Percentiles rank a stretch among this genome's conserved stretches.
Evolutionary conservation across 2,797 vertebrate species (phyloP).

Genomic region (Vespertilio murinus): DNA sequence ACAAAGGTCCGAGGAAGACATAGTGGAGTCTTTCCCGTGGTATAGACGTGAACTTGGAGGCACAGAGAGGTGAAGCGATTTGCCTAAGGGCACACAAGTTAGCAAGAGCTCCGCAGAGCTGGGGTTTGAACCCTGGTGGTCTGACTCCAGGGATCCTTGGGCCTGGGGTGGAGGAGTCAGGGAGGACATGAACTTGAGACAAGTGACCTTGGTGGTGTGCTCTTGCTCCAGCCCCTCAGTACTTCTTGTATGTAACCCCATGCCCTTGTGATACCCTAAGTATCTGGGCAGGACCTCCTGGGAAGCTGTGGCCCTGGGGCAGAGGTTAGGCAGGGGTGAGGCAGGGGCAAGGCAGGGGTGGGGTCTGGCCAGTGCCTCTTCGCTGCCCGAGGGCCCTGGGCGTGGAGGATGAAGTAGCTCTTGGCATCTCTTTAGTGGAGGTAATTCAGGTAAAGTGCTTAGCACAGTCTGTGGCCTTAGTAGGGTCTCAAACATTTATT

Average conservation of each 20-base stretch:
- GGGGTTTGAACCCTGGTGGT: neutral
- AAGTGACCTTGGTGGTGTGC: neutral
- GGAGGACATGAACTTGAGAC: neutral
- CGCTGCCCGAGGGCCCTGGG: neutral
- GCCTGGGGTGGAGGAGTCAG: neutral
- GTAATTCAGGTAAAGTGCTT: slow-evolving; percentile 17
- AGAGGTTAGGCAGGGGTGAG: neutral
- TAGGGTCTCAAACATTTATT: neutral
- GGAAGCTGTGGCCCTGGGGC: neutral
- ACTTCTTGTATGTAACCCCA: neutral
- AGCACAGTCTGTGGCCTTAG: slow-evolving; percentile 21
- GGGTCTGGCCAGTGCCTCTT: neutral
- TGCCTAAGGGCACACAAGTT: neutral
- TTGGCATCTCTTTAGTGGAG: neutral
- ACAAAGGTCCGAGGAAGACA: neutral
- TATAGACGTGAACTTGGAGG: neutral
- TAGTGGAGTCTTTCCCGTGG: neutral
- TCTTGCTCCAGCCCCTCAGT: neutral
- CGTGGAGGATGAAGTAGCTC: neutral
- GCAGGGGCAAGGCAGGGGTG: neutral
- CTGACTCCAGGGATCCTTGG: neutral
- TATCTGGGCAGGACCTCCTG: neutral
- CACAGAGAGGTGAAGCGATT: neutral
- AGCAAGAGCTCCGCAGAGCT: neutral
- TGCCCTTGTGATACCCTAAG: neutral